Evolutionary conservation across 2,888 invertebrate species (phyloP).

Genomic region (Leucania comma): DNA sequence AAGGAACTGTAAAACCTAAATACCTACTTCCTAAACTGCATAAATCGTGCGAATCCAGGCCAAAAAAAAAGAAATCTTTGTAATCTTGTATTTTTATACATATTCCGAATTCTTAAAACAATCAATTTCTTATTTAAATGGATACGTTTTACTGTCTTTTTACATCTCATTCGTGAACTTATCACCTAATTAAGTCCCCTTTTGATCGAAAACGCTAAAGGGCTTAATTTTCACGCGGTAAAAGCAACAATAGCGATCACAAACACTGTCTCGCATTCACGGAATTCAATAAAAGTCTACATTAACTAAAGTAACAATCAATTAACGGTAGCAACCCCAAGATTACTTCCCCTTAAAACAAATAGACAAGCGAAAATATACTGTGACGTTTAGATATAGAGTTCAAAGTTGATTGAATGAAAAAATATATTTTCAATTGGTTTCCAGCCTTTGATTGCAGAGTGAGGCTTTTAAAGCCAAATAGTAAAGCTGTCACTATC

Average conservation of each 20-base stretch:
- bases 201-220: slow-evolving; percentile 29
- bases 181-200: slow-evolving; percentile 28
- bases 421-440: slow-evolving; percentile 49
- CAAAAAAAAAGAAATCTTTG: no score
- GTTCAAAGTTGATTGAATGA: slow-evolving; percentile 35
- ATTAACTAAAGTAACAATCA: slow-evolving; percentile 78
- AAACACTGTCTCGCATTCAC: slow-evolving; percentile 52
- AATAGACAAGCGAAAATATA: slow-evolving; percentile 33
- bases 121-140: background rate
- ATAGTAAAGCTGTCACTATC: slow-evolving; percentile 47
- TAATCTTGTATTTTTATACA: no score
- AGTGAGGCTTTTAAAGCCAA: slow-evolving; percentile 47
- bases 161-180: background rate
- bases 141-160: background rate
- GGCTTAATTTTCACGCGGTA: slow-evolving; percentile 56
- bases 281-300: slow-evolving; percentile 70
- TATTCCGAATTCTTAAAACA: background rate
- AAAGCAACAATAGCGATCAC: slow-evolving; percentile 52
- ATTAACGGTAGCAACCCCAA: slow-evolving; percentile 72
- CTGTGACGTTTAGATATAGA: background rate
- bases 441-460: slow-evolving; percentile 53
- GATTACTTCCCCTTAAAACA: slow-evolving; percentile 63
- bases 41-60: no score
- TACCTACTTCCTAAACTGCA: no score
- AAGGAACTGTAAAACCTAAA: no score